phyloP scores from a whole-genome alignment of 2,797 vertebrate species.

The Dromococcyx pavoninus region DNA sequence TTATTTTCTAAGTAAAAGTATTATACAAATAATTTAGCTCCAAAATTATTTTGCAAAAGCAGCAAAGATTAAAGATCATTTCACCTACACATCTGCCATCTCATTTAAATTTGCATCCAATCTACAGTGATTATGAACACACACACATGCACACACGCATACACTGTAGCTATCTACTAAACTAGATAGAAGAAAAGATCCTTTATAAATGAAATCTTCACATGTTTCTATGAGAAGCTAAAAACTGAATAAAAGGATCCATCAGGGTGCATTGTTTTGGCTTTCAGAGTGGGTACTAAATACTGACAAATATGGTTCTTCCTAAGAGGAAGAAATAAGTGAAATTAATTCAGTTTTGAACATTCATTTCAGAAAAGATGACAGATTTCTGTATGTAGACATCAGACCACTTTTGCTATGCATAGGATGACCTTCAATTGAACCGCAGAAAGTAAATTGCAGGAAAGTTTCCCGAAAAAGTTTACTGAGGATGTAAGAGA shows the following conservation, averaged over 20 bases:
- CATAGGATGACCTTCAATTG: constrained; percentile 86
- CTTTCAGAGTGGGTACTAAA: constrained; percentile 1
- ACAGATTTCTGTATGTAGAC: constrained; percentile 52
- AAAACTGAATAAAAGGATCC: background rate
- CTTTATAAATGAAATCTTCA: constrained; percentile 15
- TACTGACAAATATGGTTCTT: background rate
- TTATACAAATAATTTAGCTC: constrained; percentile 45
- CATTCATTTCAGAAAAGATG: constrained; percentile 74
- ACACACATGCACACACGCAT: background rate
- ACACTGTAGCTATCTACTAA: background rate
- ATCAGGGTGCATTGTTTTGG: background rate
- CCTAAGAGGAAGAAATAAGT: constrained; percentile 5
- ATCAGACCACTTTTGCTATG: constrained; percentile 72
- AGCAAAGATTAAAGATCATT: constrained; percentile 60
- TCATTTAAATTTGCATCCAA: constrained; percentile 46
- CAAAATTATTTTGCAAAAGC: constrained; percentile 43
- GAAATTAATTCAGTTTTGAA: constrained; percentile 67
- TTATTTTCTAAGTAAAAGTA: constrained; percentile 17
- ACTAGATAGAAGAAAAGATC: background rate
- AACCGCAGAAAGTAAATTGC: constrained; percentile 86
- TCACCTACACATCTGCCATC: constrained; percentile 46
- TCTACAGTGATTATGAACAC: constrained; percentile 37
- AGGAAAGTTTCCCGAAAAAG: constrained; percentile 91
- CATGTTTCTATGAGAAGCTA: background rate
- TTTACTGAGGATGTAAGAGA: constrained; percentile 85